Conservation (phyloP, 2,797 vertebrate genomes). For the Macrochelys suwanniensis region DNA sequence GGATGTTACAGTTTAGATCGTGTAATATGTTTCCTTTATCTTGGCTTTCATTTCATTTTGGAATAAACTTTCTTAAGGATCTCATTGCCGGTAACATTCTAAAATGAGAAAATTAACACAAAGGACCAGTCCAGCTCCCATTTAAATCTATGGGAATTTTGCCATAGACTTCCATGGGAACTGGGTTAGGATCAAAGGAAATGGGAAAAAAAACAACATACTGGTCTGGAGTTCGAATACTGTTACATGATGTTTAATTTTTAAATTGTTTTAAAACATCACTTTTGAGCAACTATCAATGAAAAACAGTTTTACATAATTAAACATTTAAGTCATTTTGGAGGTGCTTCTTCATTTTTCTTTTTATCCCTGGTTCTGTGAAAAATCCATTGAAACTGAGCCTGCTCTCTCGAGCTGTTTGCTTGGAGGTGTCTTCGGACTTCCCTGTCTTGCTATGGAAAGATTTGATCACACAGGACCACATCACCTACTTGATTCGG, state of each 20-base stretch:
- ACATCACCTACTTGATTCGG: background rate
- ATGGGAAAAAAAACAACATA: background rate
- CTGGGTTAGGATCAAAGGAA: background rate
- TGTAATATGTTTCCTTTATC: slow-evolving; percentile 29
- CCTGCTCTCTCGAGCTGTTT: slow-evolving; percentile 18
- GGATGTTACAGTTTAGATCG: slow-evolving; percentile 28
- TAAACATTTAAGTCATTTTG: slow-evolving; percentile 31
- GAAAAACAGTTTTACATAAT: slow-evolving; percentile 5
- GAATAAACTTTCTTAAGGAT: slow-evolving; percentile 31
- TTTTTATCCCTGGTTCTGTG: slow-evolving; percentile 30
- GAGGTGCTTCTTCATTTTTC: slow-evolving; percentile 55
- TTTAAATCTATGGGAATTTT: background rate
- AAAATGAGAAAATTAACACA: background rate
- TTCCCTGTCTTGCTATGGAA: background rate
- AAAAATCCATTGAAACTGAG: background rate
- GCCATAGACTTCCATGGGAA: background rate
- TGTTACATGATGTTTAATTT: background rate
- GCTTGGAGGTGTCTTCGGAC: background rate
- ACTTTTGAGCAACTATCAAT: background rate
- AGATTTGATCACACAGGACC: background rate
- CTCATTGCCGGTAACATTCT: background rate
- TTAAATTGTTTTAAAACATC: slow-evolving; percentile 2
- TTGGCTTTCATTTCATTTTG: slow-evolving; percentile 43
- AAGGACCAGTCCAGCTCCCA: background rate
- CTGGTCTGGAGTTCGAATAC: background rate